Percentiles rank a stretch among this genome's conserved stretches.
These are phyloP conservation scores for Corydoras maculifer DNA, from an alignment of 2,113 vertebrate species.

Conservation along the genomic window DNA sequence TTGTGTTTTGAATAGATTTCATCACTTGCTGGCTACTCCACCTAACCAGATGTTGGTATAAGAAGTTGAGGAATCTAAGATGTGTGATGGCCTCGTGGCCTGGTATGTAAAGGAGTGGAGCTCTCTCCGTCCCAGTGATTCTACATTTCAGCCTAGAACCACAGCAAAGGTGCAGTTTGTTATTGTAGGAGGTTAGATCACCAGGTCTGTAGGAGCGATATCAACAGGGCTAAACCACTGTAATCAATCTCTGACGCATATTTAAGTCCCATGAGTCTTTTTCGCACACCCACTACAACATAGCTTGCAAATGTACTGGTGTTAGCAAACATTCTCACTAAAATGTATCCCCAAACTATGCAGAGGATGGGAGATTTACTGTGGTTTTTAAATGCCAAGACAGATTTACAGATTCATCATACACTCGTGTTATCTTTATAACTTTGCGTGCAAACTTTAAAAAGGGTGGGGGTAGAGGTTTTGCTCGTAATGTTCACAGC, in stretches of 20 bases:
- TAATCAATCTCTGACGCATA: conserved; percentile 4
- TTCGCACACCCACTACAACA: neutral
- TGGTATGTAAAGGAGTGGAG: conserved; percentile 37
- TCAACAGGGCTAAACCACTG: neutral
- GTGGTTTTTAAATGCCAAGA: neutral
- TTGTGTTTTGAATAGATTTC: conserved; percentile 34
- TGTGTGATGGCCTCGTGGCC: conserved; percentile 8
- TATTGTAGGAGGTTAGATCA: conserved; percentile 14
- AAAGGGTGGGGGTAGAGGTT: neutral
- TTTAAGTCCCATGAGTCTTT: neutral
- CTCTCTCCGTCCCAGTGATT: neutral
- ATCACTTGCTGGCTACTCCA: conserved; percentile 17
- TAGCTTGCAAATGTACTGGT: conserved; percentile 12
- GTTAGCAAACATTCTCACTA: neutral
- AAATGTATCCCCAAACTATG: conserved; percentile 1
- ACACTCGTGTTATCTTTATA: conserved; percentile 1
- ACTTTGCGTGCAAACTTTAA: conserved; percentile 5
- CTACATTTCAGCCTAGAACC: neutral
- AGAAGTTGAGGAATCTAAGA: conserved; percentile 21
- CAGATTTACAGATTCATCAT: neutral
- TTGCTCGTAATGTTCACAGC: conserved; percentile 4
- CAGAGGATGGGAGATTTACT: conserved; percentile 1
- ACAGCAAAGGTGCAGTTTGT: conserved; percentile 7
- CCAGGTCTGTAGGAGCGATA: conserved; percentile 15
- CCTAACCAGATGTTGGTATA: conserved; percentile 32